Base-by-base conservation (phyloP, 2,113 vertebrate species). In the Platycercus adscitus region DNA sequence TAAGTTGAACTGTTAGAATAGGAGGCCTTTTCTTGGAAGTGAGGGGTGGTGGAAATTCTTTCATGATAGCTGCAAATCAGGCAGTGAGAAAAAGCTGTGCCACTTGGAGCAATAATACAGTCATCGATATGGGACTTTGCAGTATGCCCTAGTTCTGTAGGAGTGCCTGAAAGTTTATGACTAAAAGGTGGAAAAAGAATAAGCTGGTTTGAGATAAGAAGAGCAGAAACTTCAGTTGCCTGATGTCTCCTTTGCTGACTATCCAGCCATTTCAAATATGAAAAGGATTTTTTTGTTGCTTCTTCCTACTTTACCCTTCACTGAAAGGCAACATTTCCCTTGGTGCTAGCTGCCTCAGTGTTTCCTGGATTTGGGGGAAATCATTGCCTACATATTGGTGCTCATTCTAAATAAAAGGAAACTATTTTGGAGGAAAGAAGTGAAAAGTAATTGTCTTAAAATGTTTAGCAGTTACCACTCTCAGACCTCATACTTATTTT, bases 401-500 rank as follows among this genome's bases (percentile, higher is more conserved):
- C 35, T 81, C 73, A 46, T 91, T 85, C 81, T 86, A 83, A 91
- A 69, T 76, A 60, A 58, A 29, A 81, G 72, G 28, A 61, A 92
- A 84, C 70, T 58, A 47, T 31, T 87, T 72, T 19, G 81, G 92
- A 96, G 69, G 68, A 58, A 94, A 92, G 26, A 41, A 85, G 49
- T 86, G 41, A 44, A 41, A 85, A 94, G 65, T 81, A 93, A 77
- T 88, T 88, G 17, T 56, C 49, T 93, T 61, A 33, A 60, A 26
- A 56, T 73, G 50, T 77, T 93, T 94, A 79, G 82, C 94, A 76
- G 31, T 89, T 86, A 63, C 68, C 35, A 9, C 50, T 95, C 73
- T 55, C 83, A 83, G 75, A 49, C 52, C 31, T 61, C 47, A 33
- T 13, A 58, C 21, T 68, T 77, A 31, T 6, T 87, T 37, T 64